Evolutionary conservation across 1,140 invertebrate species (phyloP), one percentile per base, ranked within the genome.

Genomic region (Rhagoletis pomonella): DNA sequence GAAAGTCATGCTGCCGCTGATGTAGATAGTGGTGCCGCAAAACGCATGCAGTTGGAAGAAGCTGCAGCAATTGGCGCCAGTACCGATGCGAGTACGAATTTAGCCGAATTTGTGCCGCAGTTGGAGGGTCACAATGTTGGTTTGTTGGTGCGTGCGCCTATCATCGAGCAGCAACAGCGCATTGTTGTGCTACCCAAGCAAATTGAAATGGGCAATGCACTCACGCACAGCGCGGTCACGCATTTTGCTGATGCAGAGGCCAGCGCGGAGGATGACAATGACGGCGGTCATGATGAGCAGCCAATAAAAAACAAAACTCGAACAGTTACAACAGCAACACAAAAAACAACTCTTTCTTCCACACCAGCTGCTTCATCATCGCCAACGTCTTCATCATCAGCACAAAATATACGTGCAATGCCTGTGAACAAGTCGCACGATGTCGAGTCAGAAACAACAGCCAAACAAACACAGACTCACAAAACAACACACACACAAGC

Each of bases 81-180:
- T 14, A 29, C 47, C 44, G n/a, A 29, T 6, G 58, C 60, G 44
- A 7, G 29, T 29, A 85, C 60, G 19, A 4, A 12, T 39, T 60
- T 47, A 9, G 47, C 4, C 5, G 14, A 64, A 6, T 89, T 91
- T 87, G 90, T 92, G 81, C 89, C 91, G 1, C 91, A 92, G 44
- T 58, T 92, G 86, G 91, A 92, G 81, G 90, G 91, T 6, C 91
- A 92, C 86, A 92, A 92, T 60, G 90, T 92, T 81, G 91, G 91
- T 1, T 69, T 92, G 1, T 85, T 92, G 62, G 91, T 92, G 50
- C 90, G 88, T 55, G 89, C 90, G 1, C 89, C 90, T 50, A 90
- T 50, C 64, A 29, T 29, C 29, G 29, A 14, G 12, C 7, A 17
- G 85, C 59, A 10, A 58, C 12, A 3, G 39, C 42, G 67, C 39